Percentiles rank a stretch among this genome's conserved stretches.
These are phyloP conservation scores for Noctua pronuba DNA, from an alignment of 2,888 invertebrate genomes.

Conservation along the genomic window DNA sequence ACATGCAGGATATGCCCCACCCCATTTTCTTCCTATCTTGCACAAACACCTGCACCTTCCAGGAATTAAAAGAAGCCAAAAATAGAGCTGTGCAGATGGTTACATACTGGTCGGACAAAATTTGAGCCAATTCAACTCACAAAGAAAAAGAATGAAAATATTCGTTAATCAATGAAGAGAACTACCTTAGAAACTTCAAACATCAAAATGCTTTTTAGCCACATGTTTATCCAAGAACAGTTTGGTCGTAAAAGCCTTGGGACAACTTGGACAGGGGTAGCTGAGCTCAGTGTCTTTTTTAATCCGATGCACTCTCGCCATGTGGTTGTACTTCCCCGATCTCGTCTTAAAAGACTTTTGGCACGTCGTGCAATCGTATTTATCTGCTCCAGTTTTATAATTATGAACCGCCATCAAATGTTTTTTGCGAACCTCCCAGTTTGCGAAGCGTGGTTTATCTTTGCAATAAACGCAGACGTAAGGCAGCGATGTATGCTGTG, in stretches of 20 bases:
- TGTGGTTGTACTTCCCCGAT: constrained; percentile 87
- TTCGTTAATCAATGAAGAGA: constrained; percentile 1
- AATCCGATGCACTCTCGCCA: constrained; percentile 84
- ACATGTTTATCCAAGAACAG: constrained; percentile 89
- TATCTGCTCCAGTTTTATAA: constrained; percentile 84
- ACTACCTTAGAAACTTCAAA: constrained; percentile 62
- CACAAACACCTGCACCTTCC: not conserved
- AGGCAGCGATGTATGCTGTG: constrained; percentile 84
- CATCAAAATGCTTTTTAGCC: constrained; percentile 88
- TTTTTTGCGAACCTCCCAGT: constrained; percentile 85
- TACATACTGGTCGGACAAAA: not conserved
- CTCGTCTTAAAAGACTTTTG: constrained; percentile 86
- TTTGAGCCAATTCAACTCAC: not conserved
- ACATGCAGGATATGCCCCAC: no score
- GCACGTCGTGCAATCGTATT: constrained; percentile 85
- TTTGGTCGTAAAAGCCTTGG: constrained; percentile 89
- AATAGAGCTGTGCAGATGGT: not conserved
- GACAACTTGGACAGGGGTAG: constrained; percentile 88
- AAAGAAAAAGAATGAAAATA: constrained; percentile 5
- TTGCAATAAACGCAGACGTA: constrained; percentile 86
- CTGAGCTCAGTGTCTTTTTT: constrained; percentile 86
- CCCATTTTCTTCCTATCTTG: not conserved
- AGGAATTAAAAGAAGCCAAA: not conserved
- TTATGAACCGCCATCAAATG: constrained; percentile 87
- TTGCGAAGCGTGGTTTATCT: constrained; percentile 86